Conservation (phyloP, 2,797 vertebrate species). For the Rhinella marina region DNA sequence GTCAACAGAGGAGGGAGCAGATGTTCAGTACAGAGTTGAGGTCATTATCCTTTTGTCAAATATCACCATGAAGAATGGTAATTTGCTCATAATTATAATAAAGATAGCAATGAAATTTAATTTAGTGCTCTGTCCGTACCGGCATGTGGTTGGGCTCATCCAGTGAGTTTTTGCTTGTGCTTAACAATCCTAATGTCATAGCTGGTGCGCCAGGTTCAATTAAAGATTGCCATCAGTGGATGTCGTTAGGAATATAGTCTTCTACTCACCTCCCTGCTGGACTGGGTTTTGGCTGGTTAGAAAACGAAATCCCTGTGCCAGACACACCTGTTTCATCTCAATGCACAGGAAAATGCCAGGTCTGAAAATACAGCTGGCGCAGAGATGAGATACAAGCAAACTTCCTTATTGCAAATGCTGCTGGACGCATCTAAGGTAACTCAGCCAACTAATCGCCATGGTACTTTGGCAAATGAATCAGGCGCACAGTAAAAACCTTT, state of each 20-base stretch:
- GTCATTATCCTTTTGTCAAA: slow-evolving; percentile 67
- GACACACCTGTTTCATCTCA: slow-evolving; percentile 18
- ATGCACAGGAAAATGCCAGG: background rate
- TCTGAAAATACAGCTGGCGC: background rate
- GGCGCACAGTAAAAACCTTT: background rate
- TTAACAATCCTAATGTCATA: slow-evolving; percentile 39
- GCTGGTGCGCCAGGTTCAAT: slow-evolving; percentile 35
- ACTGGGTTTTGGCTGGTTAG: slow-evolving; percentile 12
- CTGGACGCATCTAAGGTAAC: background rate
- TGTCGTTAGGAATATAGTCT: slow-evolving; percentile 18
- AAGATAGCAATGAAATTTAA: slow-evolving; percentile 63
- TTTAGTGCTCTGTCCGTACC: slow-evolving; percentile 49
- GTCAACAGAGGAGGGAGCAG: slow-evolving; percentile 66
- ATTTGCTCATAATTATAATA: slow-evolving; percentile 66
- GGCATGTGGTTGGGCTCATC: slow-evolving; percentile 51
- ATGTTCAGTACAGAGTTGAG: slow-evolving; percentile 64
- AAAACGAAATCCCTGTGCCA: background rate
- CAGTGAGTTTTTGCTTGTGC: background rate
- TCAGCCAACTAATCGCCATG: background rate
- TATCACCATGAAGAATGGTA: slow-evolving; percentile 65
- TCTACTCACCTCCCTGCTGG: slow-evolving; percentile 6
- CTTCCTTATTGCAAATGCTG: background rate
- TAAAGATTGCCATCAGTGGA: slow-evolving; percentile 15
- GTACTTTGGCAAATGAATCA: background rate
- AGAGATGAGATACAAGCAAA: background rate